Evolutionary conservation across 2,888 invertebrate genomes (phyloP).

Genomic region (Copidosoma aretas): DNA sequence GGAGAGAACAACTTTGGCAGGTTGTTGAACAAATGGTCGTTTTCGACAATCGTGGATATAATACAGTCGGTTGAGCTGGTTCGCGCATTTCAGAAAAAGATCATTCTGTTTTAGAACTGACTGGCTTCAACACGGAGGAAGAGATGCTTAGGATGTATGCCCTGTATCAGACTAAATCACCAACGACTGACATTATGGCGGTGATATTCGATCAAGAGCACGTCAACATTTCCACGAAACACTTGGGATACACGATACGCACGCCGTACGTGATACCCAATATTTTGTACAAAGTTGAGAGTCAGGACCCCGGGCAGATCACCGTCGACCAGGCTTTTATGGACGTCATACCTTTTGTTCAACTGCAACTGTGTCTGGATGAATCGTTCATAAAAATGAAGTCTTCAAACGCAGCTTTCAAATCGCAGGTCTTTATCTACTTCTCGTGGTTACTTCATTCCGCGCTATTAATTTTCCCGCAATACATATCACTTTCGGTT

Average conservation of each 20-base stretch:
- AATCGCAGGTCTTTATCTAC: slow-evolving; percentile 33
- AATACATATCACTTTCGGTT: neutral
- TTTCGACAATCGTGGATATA: too few relatives aligned
- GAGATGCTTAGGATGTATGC: slow-evolving; percentile 50
- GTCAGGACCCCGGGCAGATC: slow-evolving; percentile 6
- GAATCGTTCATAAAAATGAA: slow-evolving; percentile 49
- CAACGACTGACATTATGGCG: slow-evolving; percentile 45
- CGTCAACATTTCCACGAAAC: slow-evolving; percentile 41
- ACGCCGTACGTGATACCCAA: slow-evolving; percentile 43
- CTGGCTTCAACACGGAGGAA: slow-evolving; percentile 50
- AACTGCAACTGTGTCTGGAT: slow-evolving; percentile 55
- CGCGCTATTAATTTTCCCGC: neutral
- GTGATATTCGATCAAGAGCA: slow-evolving; percentile 49
- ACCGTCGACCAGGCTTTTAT: slow-evolving; percentile 24
- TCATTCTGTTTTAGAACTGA: slow-evolving; percentile 14
- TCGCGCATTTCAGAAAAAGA: too few relatives aligned
- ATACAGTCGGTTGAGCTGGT: too few relatives aligned
- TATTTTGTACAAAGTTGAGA: slow-evolving; percentile 44
- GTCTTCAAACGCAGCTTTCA: slow-evolving; percentile 31
- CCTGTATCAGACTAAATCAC: slow-evolving; percentile 42
- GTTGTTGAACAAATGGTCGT: too few relatives aligned
- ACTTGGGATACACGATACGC: slow-evolving; percentile 53
- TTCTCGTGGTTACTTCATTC: neutral
- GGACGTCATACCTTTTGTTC: slow-evolving; percentile 45
- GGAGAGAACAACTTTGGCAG: too few relatives aligned